Evolutionary conservation across 1,140 invertebrate genomes (phyloP), one percentile per base, ranked within the genome.

Genomic region (Stegodyphus mimosarum): DNA sequence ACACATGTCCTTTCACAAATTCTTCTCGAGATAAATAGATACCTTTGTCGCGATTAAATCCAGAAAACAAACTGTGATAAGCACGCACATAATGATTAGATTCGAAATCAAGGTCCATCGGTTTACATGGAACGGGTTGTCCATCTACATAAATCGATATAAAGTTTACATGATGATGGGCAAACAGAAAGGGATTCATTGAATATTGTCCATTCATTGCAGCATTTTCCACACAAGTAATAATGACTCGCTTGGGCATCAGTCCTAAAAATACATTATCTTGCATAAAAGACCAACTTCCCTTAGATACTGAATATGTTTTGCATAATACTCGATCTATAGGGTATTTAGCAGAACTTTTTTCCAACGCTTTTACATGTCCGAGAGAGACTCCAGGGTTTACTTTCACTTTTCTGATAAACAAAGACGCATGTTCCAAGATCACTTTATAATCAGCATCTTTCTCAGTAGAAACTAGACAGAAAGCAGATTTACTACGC

Each of bases 201-300:
- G n/a, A 13, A 33, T 51, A 79, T 49, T 52, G 13, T 71, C 76
- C 76, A 72, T 49, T 52, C 1, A 81, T 53, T 2, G 53, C 2
- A 7, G n/a, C 15, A 18, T 67, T 50, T 49, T 83, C 50, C 10
- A 75, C 11, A 18, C 71, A 75, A 5, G n/a, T 49, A 55, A 81
- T 64, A n/a, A 75, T 13, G 6, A 67, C 60, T 64, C 78, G 6
- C 13, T 76, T 52, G 6, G 71, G 72, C 13, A 75, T 51, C 6
- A 18, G 6, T 55, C 77, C 78, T 48, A 17, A 52, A 18, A 81
- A 78, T 70, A 86, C 15, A 72, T 78, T 78, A 18, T 87, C 78
- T 60, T 75, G 51, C 17, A 75, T 50, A 33, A 75, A 53, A 15
- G 18, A 48, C 7, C 13, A n/a, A 48, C 49, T 75, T 33, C 73